Base-by-base conservation (phyloP, 2,888 invertebrate genomes). In the Amphipyra berbera region DNA sequence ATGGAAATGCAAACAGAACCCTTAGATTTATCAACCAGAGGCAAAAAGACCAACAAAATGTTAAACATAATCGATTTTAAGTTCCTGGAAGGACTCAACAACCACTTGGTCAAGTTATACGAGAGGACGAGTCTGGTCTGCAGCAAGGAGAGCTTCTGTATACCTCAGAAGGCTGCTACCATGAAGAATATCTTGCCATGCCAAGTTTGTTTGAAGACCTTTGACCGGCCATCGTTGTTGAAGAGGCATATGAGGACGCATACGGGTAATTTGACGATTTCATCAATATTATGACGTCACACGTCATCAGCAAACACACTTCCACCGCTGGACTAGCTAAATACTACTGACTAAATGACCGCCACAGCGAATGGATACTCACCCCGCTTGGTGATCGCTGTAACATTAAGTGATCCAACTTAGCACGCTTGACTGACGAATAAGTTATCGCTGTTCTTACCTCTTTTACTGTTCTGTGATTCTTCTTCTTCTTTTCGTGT, bases 161-260 rank as follows among this genome's bases (percentile, higher is more conserved):
- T 82, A 14, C 81, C 84, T 0, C 84, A 81, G 52, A 81, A 83
- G 61, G 13, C 60, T 1, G 54, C 47, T 5, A 72, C 71, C 55
- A 57, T 83, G 64, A 94, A 94, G 82, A 93, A 90, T 41, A 86
- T 93, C 6, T 82, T 95, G 54, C 94, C 95, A 0, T 97, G 97
- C 79, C 96, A 96, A 44, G 95, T 96, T 0, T 97, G 97, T 78
- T 90, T 96, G 49, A 97, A 97, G 89, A 95, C 96, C 21, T 97
- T 97, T 78, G 97, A 97, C 78, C 89, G 97, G 47, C 97, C 97
- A 0, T 97, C 96, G 0, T 83, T 97, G 60, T 82, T 97, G 68
- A 96, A 96, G 76, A 87, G 97, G 68, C 97, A 97, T 81, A 95
- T 96, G 90, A 88, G 97, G 53, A 96, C 96, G 0, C 97, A 97